These are phyloP conservation scores for Drosophila santomea DNA, from an alignment of 1,140 invertebrate species.

Conservation along the genomic window DNA sequence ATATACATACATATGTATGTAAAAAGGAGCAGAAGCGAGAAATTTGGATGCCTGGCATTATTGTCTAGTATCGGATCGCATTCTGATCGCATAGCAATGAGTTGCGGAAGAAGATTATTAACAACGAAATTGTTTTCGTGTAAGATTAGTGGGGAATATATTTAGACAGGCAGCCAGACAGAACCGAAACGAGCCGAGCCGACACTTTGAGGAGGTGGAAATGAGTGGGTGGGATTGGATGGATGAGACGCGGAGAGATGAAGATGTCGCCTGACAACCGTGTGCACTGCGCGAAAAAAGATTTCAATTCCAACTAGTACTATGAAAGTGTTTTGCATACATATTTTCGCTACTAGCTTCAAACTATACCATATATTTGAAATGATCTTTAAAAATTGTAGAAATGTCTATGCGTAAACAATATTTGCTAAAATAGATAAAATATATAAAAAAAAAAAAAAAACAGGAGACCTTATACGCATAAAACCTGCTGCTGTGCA, in stretches of 20 bases:
- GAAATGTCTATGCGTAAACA: too few relatives aligned
- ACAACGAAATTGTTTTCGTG: slow-evolving; percentile 67
- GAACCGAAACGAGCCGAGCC: slow-evolving; percentile 8
- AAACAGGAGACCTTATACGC: too few relatives aligned
- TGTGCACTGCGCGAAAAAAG: slow-evolving; percentile 10
- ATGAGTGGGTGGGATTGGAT: slow-evolving; percentile 20
- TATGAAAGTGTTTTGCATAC: background rate
- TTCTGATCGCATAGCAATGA: slow-evolving; percentile 17
- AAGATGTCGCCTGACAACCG: slow-evolving; percentile 50
- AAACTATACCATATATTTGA: too few relatives aligned
- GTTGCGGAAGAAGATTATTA: slow-evolving; percentile 62
- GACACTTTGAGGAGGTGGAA: slow-evolving; percentile 11
- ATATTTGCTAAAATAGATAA: too few relatives aligned
- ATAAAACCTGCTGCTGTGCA: too few relatives aligned
- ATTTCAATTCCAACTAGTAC: background rate
- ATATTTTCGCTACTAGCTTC: too few relatives aligned
- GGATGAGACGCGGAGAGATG: slow-evolving; percentile 25
- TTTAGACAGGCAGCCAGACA: slow-evolving; percentile 24
- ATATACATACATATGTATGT: background rate
- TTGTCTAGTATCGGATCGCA: background rate
- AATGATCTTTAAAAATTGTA: too few relatives aligned
- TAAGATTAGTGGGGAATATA: slow-evolving; percentile 74
- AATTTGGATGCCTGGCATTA: slow-evolving; percentile 8
- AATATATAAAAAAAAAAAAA: too few relatives aligned
- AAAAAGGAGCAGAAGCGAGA: background rate